These are phyloP conservation scores for Dromaius novaehollandiae DNA, from an alignment of 2,113 vertebrate genomes.

Conservation along the genomic window DNA sequence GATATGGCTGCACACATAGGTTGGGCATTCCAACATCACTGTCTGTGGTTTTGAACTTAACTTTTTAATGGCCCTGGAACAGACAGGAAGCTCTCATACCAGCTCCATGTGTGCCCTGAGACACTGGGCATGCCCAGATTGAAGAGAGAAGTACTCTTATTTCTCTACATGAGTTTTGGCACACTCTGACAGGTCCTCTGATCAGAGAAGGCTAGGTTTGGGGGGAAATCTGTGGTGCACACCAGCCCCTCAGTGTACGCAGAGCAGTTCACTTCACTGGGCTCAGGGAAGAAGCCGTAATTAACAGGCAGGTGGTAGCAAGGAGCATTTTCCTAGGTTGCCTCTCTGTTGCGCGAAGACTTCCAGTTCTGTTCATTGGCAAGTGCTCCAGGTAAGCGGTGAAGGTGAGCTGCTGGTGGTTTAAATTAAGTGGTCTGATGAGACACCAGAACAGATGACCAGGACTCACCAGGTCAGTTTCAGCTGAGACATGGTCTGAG, in stretches of 20 bases:
- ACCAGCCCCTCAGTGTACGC: not conserved
- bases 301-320: not conserved
- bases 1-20: not conserved
- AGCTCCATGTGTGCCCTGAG: not conserved
- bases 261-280: not conserved
- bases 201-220: not conserved
- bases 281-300: not conserved
- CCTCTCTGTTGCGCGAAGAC: not conserved
- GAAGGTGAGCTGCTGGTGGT: not conserved
- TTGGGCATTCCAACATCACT: not conserved
- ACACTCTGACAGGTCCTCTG: not conserved
- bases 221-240: not conserved
- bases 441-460: not conserved
- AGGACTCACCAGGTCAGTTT: not conserved
- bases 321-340: not conserved
- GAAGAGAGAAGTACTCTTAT: not conserved
- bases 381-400: not conserved
- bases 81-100: not conserved
- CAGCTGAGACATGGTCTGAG: not conserved
- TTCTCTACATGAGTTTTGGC: not conserved
- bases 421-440: not conserved
- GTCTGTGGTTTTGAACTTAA: not conserved
- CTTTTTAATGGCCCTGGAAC: not conserved
- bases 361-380: not conserved
- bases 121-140: not conserved